Conservation (phyloP, 2,113 vertebrate genomes). For the Menura novaehollandiae region DNA sequence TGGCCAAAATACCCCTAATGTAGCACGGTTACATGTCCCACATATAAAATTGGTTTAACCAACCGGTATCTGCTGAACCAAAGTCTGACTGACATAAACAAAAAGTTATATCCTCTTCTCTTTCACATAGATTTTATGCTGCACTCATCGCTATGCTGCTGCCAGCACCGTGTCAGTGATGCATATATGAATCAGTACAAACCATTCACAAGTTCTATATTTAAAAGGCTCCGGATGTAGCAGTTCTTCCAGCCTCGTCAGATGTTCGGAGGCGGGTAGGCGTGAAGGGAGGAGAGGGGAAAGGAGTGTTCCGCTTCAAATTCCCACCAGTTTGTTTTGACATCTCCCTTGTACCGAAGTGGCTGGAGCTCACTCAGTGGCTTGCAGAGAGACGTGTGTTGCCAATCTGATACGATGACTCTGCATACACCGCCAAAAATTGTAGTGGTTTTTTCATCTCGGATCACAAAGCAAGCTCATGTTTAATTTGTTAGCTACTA, state of each 20-base stretch:
- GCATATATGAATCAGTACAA: conserved; percentile 69
- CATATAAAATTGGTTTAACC: neutral
- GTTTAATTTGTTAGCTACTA: conserved; percentile 71
- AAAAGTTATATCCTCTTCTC: conserved; percentile 44
- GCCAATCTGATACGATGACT: conserved; percentile 69
- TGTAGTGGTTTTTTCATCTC: conserved; percentile 62
- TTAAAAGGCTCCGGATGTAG: conserved; percentile 67
- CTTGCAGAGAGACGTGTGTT: conserved; percentile 33
- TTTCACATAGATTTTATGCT: conserved; percentile 55
- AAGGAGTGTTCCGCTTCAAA: conserved; percentile 62
- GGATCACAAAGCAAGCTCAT: conserved; percentile 65
- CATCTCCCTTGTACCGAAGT: conserved; percentile 66
- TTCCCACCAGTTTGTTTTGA: conserved; percentile 64
- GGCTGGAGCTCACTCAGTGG: conserved; percentile 65
- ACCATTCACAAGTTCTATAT: conserved; percentile 66
- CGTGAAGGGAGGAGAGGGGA: conserved; percentile 58
- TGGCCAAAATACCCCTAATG: neutral
- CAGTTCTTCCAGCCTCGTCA: conserved; percentile 63
- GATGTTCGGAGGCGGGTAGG: conserved; percentile 61
- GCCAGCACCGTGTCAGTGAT: conserved; percentile 65
- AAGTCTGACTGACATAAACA: conserved; percentile 60
- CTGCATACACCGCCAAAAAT: conserved; percentile 64
- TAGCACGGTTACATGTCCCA: neutral
- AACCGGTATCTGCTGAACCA: neutral
- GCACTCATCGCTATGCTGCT: conserved; percentile 41